Base-by-base conservation (phyloP, 2,797 vertebrate genomes). In the Acanthurus leucopareius region DNA sequence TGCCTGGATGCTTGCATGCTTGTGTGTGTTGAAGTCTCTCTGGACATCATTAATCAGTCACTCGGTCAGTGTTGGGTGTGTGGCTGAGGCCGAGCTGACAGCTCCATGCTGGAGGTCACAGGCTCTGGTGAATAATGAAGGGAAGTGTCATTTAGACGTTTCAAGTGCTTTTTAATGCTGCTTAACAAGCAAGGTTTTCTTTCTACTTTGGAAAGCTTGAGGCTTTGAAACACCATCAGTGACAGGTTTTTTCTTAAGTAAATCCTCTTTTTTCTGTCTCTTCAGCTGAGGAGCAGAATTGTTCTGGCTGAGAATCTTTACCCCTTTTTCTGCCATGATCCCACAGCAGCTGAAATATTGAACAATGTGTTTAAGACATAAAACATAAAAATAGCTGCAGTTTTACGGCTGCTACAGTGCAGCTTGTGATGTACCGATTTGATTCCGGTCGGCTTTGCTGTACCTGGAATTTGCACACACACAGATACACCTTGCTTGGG, bases 1-100 rank as follows among this genome's bases (percentile, higher is more conserved):
- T 48, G 61, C 61, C 47, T 19, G 20, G 16, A 59, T 49, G 62
- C 14, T 19, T 63, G 28, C 19, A 7, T 49, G 51, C 65, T 42
- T 19, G 20, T n/a, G 66, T 51, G 62, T 60, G n/a, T 28, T 0
- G 8, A 14, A 40, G 72, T 86, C 76, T 86, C 81, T 3, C 13
- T 63, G 72, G 84, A 84, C 66, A 15, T 72, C 83, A 86, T 86
- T 84, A 81, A 70, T 91, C 90, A 90, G 80, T 74, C 84, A n/a
- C 42, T 84, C 49, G 7, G 80, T 6, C 66, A 53, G 70, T 77
- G 77, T 60, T 52, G 85, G 73, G 79, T 57, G 58, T 49, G 53
- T 80, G 87, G 77, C 77, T 62, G 56, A 49, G 85, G 74, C 69
- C 71, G 20, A 51, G 75, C 69, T 84, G 88, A 84, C 88, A 88